phyloP scores from a whole-genome alignment of 2,888 invertebrate species.

The Flexamia atlantica region DNA sequence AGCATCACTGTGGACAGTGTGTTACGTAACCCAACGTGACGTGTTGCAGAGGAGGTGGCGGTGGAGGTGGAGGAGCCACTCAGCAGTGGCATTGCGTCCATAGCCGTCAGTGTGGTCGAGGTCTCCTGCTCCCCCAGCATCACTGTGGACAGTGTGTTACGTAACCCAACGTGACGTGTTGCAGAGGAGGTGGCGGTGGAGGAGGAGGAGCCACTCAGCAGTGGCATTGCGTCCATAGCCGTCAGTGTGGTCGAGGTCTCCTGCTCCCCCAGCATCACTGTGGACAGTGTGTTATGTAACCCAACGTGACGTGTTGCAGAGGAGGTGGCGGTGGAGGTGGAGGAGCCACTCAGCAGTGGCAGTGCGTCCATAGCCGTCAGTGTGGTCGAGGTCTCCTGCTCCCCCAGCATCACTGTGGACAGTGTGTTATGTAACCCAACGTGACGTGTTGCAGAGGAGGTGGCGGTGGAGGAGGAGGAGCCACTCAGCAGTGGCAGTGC shows the following conservation, averaged over 20 bases:
- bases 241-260: background rate
- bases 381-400: no score
- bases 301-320: background rate
- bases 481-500: background rate
- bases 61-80: background rate
- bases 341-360: background rate
- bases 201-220: background rate
- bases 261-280: background rate
- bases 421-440: no score
- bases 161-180: background rate
- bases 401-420: background rate
- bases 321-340: background rate
- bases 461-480: background rate
- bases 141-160: conserved; percentile 41
- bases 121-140: conserved; percentile 19
- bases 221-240: background rate
- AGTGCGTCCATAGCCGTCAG: background rate
- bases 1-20: background rate
- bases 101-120: conserved; percentile 12
- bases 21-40: no score
- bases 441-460: background rate
- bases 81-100: conserved; percentile 9
- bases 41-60: background rate
- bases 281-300: no score
- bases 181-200: conserved; percentile 20